Conservation (phyloP, 2,113 vertebrate species). For the Lepisosteus oculatus region DNA sequence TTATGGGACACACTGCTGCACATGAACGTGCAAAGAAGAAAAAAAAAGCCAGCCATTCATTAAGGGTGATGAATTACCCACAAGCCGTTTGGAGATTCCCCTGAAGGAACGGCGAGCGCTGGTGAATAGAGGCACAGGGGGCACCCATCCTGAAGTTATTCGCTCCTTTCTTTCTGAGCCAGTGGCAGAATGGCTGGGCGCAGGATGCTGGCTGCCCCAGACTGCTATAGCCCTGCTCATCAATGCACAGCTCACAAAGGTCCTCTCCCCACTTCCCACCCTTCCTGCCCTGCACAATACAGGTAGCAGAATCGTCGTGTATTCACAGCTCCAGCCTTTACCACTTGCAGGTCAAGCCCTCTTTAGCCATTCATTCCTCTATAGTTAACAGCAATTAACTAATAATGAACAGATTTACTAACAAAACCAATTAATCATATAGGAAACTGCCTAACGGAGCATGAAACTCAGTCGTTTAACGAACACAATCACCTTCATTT, state of each 20-base stretch:
- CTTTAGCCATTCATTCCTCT: slow-evolving; percentile 59
- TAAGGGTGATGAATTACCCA: neutral
- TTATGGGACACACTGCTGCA: neutral
- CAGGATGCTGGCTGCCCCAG: slow-evolving; percentile 27
- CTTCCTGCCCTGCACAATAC: slow-evolving; percentile 35
- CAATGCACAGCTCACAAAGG: slow-evolving; percentile 37
- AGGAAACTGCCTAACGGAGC: slow-evolving; percentile 42
- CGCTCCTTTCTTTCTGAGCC: slow-evolving; percentile 29
- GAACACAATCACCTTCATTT: slow-evolving; percentile 50
- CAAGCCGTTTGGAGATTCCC: neutral
- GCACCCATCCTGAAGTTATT: slow-evolving; percentile 16
- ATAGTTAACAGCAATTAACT: slow-evolving; percentile 64
- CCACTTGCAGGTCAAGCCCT: slow-evolving; percentile 54
- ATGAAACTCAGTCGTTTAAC: slow-evolving; percentile 38
- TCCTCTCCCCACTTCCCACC: slow-evolving; percentile 32
- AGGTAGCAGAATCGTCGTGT: slow-evolving; percentile 41
- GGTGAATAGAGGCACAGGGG: slow-evolving; percentile 13
- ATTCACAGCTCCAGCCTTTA: slow-evolving; percentile 48
- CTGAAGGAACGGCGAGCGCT: neutral
- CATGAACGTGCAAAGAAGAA: neutral
- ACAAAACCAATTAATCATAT: slow-evolving; percentile 56
- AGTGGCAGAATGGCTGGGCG: slow-evolving; percentile 31
- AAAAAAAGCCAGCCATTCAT: neutral
- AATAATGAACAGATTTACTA: slow-evolving; percentile 51
- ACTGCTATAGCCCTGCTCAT: slow-evolving; percentile 21